Conservation (phyloP, 1,140 invertebrate genomes). For the Cydia pomonella region DNA sequence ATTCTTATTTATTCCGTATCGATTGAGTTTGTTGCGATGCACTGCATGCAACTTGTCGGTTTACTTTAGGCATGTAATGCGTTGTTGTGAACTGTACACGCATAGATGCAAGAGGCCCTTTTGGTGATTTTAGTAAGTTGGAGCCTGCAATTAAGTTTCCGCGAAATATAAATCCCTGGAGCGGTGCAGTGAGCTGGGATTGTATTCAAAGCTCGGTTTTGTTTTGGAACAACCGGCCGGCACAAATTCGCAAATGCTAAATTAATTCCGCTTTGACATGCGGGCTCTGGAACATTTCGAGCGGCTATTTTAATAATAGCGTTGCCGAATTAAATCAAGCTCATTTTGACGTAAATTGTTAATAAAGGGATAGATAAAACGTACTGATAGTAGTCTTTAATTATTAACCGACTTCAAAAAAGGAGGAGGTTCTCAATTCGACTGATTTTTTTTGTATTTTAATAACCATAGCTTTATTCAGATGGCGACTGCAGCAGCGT, state of each 20-base stretch:
- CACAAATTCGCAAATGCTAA: conserved; percentile 25
- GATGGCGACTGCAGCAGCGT: no score
- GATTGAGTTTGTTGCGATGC: no score
- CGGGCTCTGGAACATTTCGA: conserved; percentile 11
- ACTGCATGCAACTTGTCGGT: no score
- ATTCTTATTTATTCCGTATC: no score
- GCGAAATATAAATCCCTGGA: not conserved
- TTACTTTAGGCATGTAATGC: no score
- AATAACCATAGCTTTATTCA: no score
- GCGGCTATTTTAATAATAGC: conserved; percentile 5
- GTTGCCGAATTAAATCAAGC: not conserved
- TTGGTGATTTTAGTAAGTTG: not conserved
- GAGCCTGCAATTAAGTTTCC: not conserved
- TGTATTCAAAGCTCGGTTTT: not conserved
- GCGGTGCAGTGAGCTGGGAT: not conserved
- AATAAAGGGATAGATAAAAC: not conserved
- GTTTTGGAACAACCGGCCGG: conserved; percentile 15
- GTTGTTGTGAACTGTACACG: no score
- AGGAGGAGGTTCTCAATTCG: no score
- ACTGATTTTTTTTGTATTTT: no score
- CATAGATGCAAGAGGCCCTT: no score
- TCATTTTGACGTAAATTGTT: not conserved
- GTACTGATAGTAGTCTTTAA: no score
- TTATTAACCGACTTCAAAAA: no score
- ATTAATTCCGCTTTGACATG: conserved; percentile 27